These are phyloP conservation scores for Trilocha varians DNA, from an alignment of 2,888 invertebrate genomes.

Conservation along the genomic window DNA sequence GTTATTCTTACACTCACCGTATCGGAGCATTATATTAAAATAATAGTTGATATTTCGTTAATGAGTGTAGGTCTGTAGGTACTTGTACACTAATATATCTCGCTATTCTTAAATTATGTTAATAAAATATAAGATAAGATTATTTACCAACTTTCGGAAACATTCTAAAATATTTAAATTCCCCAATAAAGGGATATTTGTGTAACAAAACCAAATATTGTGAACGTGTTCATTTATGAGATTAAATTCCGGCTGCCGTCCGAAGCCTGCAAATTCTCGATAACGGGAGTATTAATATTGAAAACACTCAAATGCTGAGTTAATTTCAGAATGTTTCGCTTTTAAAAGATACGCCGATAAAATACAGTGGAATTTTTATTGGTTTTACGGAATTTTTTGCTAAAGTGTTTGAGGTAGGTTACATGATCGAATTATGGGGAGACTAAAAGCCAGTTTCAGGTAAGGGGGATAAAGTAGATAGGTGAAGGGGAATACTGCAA, in stretches of 20 bases:
- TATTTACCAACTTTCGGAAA: no score
- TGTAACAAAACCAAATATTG: slow-evolving; percentile 22
- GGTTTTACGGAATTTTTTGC: not conserved
- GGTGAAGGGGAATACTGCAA: no score
- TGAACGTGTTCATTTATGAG: slow-evolving; percentile 30
- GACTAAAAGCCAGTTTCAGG: no score
- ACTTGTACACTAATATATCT: no score
- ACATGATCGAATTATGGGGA: no score
- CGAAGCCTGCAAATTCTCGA: slow-evolving; percentile 36
- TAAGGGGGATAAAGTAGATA: no score
- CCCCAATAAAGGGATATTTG: slow-evolving; percentile 13
- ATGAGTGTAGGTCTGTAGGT: no score
- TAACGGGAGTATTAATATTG: slow-evolving; percentile 41
- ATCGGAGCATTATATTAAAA: no score
- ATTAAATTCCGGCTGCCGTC: slow-evolving; percentile 30
- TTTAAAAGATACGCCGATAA: slow-evolving; percentile 7
- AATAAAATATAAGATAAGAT: no score
- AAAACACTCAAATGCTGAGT: slow-evolving; percentile 28
- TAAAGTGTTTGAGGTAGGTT: not conserved
- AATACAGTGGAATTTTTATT: slow-evolving; percentile 6
- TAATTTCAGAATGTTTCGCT: slow-evolving; percentile 26
- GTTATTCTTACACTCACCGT: no score
- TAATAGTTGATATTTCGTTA: no score
- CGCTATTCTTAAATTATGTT: no score
- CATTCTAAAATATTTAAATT: not conserved